Conservation (phyloP, 2,113 vertebrate species). For the Lucifuga dentata region DNA sequence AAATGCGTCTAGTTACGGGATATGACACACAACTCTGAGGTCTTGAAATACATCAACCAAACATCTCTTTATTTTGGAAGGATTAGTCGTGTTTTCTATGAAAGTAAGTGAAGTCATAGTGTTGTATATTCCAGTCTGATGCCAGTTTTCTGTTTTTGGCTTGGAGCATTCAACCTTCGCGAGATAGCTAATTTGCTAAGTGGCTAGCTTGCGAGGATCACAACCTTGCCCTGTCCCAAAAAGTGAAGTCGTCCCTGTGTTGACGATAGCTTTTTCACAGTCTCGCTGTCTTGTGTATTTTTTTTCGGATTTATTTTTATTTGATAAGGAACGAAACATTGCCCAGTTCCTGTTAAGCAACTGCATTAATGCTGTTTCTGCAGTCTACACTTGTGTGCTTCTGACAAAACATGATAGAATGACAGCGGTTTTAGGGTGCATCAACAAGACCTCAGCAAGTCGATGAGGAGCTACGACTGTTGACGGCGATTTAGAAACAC, state of each 20-base stretch:
- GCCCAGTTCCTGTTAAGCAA: neutral
- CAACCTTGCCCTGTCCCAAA: conserved; percentile 48
- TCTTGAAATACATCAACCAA: neutral
- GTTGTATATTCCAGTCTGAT: neutral
- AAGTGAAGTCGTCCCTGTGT: neutral
- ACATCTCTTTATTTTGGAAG: neutral
- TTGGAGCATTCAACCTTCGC: neutral
- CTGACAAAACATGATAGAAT: conserved; percentile 16
- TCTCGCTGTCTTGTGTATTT: neutral
- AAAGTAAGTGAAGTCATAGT: neutral
- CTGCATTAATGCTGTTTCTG: neutral
- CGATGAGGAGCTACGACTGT: conserved; percentile 12
- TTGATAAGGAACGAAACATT: neutral
- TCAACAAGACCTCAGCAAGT: conserved; percentile 20
- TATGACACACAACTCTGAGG: conserved; percentile 22
- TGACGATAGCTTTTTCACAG: neutral
- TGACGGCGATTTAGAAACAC: conserved; percentile 21
- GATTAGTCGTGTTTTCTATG: neutral
- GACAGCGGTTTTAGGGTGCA: neutral
- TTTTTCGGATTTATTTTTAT: neutral
- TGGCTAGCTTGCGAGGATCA: conserved; percentile 43
- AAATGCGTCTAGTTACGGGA: conserved; percentile 54
- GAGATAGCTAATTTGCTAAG: conserved; percentile 43
- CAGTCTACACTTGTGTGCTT: conserved; percentile 4
- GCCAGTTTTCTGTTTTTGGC: neutral